These are phyloP conservation scores for Ranitomeya imitator DNA, from an alignment of 2,113 vertebrate species.

Conservation along the genomic window DNA sequence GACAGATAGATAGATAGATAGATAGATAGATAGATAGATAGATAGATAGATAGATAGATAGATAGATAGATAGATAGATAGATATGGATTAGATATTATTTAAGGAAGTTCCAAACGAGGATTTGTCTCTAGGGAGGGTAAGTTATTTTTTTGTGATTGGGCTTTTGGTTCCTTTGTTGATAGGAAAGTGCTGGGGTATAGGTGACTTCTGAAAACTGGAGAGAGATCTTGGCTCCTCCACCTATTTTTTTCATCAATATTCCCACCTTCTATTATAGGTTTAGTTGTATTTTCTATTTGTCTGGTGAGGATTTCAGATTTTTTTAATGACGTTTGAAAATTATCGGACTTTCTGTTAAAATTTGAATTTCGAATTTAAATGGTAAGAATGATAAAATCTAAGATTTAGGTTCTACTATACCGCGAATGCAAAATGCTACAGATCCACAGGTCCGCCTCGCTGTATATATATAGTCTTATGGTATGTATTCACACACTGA, in stretches of 20 bases:
- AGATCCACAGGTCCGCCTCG: too few relatives aligned
- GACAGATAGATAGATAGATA: background rate
- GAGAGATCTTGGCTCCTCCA: conserved; percentile 68
- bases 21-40: background rate
- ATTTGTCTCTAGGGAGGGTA: background rate
- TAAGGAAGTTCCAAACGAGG: background rate
- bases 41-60: conserved; percentile 14
- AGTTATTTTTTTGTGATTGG: conserved; percentile 70
- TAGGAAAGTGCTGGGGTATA: conserved; percentile 70
- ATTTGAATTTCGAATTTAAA: conserved; percentile 75
- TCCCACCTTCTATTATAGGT: conserved; percentile 56
- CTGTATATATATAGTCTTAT: too few relatives aligned
- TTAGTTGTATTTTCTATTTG: conserved; percentile 64
- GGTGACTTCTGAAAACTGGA: conserved; percentile 78
- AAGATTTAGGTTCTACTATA: background rate
- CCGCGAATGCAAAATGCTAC: background rate
- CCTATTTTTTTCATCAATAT: conserved; percentile 59
- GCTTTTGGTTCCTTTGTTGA: conserved; percentile 75
- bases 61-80: background rate
- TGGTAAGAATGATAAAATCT: background rate
- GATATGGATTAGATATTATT: background rate
- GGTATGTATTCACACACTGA: too few relatives aligned
- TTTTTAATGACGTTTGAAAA: conserved; percentile 73
- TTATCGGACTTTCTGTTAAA: conserved; percentile 82
- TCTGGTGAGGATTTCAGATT: conserved; percentile 71